Conservation (phyloP, 2,888 invertebrate species). For the Drosophila meridionalis region DNA sequence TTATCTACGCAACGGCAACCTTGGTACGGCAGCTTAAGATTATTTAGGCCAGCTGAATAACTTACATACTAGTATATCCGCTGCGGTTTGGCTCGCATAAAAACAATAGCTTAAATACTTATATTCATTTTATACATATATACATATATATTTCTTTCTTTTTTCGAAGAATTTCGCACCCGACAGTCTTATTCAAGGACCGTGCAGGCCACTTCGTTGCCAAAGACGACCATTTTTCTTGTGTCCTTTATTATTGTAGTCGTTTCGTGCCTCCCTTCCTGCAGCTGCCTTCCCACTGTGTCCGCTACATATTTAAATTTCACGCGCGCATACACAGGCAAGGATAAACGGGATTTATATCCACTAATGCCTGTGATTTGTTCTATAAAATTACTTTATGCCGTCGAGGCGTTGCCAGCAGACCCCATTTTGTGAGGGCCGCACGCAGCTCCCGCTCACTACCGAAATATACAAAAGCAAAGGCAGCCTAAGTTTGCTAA, state of each 20-base stretch:
- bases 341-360: constrained; percentile 80
- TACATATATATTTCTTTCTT: constrained; percentile 5
- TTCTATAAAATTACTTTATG: constrained; percentile 81
- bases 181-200: constrained; percentile 52
- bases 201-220: constrained; percentile 55
- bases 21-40: constrained; percentile 26
- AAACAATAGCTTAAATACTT: constrained; percentile 56
- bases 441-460: not conserved
- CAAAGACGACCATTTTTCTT: constrained; percentile 65
- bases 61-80: constrained; percentile 19
- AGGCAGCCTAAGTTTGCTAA: constrained; percentile 54
- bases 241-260: constrained; percentile 53
- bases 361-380: constrained; percentile 81
- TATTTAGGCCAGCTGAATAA: constrained; percentile 19
- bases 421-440: constrained; percentile 36
- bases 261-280: constrained; percentile 17
- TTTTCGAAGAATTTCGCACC: constrained; percentile 45
- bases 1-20: constrained; percentile 25
- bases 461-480: constrained; percentile 8
- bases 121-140: constrained; percentile 10
- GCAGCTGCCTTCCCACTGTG: constrained; percentile 29
- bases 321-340: constrained; percentile 76
- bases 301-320: constrained; percentile 73
- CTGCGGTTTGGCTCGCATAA: constrained; percentile 40
- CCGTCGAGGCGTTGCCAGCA: constrained; percentile 62